A percentile compares a stretch with the other conserved stretches of the same genome.
phyloP scores from a whole-genome alignment of 2,797 vertebrate genomes.

The Sebastes variabilis region DNA sequence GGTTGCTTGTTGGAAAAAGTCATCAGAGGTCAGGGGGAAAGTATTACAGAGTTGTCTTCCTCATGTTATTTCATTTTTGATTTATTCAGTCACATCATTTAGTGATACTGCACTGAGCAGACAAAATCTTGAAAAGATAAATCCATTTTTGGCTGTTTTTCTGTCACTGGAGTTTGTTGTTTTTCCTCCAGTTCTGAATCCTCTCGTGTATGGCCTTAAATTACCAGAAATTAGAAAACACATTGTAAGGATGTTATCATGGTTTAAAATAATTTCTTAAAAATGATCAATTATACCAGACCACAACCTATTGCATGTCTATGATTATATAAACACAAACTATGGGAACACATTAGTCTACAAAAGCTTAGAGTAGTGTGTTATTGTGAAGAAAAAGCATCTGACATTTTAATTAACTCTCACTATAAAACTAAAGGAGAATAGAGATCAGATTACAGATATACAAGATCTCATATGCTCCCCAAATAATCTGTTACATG shows the following conservation, averaged over 20 bases:
- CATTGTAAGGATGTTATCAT: no score
- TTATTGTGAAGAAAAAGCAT: no score
- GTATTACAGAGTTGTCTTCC: constrained; percentile 63
- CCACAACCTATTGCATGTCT: not conserved
- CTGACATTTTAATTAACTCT: not conserved
- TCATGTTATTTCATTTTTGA: constrained; percentile 58
- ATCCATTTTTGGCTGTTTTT: constrained; percentile 54
- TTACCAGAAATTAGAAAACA: not conserved
- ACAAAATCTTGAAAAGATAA: constrained; percentile 23
- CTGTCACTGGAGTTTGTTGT: constrained; percentile 72
- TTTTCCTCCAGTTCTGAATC: constrained; percentile 70
- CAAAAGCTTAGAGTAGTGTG: not conserved
- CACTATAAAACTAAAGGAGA: not conserved
- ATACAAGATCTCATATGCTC: not conserved
- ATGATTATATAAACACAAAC: not conserved
- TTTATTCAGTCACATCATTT: constrained; percentile 44
- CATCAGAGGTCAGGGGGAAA: constrained; percentile 52
- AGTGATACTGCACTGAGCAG: constrained; percentile 57
- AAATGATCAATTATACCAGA: not conserved
- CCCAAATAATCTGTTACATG: not conserved
- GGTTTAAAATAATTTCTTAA: not conserved
- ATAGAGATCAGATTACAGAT: not conserved
- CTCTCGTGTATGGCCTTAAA: constrained; percentile 70
- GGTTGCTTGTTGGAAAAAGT: constrained; percentile 37
- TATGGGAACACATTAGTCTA: not conserved